Percentiles rank a stretch among this genome's conserved stretches.
These are phyloP conservation scores for Microplitis mediator DNA, from an alignment of 1,140 invertebrate genomes.

Conservation along the genomic window DNA sequence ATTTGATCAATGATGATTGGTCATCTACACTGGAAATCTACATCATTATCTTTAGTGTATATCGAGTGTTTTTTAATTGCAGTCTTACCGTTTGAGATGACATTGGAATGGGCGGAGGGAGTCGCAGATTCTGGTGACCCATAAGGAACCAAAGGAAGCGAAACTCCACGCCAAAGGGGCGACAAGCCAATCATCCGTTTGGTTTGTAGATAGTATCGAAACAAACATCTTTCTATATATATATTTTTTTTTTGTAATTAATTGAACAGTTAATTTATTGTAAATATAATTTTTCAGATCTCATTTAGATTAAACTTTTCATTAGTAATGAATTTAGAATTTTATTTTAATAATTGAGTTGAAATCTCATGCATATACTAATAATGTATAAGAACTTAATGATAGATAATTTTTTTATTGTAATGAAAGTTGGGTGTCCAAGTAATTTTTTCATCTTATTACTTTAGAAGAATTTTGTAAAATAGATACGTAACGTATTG, in stretches of 20 bases:
- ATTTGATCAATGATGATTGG: neutral
- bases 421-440: neutral
- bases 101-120: conserved; percentile 36
- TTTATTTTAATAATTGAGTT: neutral
- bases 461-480: neutral
- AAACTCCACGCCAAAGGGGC: conserved; percentile 31
- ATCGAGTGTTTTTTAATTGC: conserved; percentile 59
- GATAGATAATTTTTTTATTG: neutral
- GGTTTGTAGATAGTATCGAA: conserved; percentile 58
- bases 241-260: conserved; percentile 27
- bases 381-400: neutral
- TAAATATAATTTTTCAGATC: conserved; percentile 3
- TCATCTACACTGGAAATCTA: conserved; percentile 7
- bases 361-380: too few species aligned
- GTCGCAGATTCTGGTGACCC: conserved; percentile 11
- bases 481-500: conserved; percentile 20
- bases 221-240: conserved; percentile 41
- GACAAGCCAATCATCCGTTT: conserved; percentile 43
- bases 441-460: neutral
- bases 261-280: neutral
- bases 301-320: neutral
- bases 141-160: conserved; percentile 4
- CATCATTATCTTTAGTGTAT: conserved; percentile 43
- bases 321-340: neutral
- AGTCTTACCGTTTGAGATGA: conserved; percentile 59